Base-by-base conservation (phyloP, 2,113 vertebrate species). In the Dolichotis patagonum region DNA sequence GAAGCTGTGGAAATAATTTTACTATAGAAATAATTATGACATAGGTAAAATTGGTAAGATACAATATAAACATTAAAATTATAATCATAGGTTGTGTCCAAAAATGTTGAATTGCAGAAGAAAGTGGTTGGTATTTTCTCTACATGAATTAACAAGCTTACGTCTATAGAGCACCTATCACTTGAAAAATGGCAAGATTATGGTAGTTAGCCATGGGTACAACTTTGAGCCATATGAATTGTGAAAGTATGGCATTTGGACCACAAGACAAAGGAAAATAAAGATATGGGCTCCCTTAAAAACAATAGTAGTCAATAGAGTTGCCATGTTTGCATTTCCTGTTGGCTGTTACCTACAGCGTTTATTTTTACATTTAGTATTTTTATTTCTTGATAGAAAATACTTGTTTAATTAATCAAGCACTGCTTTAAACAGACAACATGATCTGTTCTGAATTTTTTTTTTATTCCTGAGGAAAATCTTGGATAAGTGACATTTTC, bases 371-470 rank as follows among this genome's bases (percentile, higher is more conserved):
- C 32, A 88, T 80, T 96, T 96, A 92, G 80, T 88, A 67, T 80
- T 95, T 97, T 16, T 65, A 87, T 93, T 92, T 96, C 80, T 95
- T 96, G 69, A 88, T 95, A 94, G 71, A 93, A 95, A 80, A 11
- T 88, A 98, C 94, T 90, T 56, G 11, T 46, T 97, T 95, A 97
- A 96, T 97, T 97, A 97, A 97, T 96, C 65, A 97, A 97, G 20
- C 90, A 85, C 22, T 92, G 69, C 63, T 96, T 91, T 96, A 97
- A 95, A 95, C 81, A 97, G 90, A 95, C 54, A 96, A 90, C 14
- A 86, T 94, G 90, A 97, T 97, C 77, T 95, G 35, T 94, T 98
- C 96, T 77, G 38, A 93, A 93, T 95, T 97, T 52, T 97, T 97
- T 95, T 52, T 92, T 80, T 52, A 94, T 97, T 97, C 71, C 46